A percentile compares a stretch with the other conserved stretches of the same genome.
phyloP scores from a whole-genome alignment of 2,888 invertebrate genomes.

The Scaptomyza polygonia region DNA sequence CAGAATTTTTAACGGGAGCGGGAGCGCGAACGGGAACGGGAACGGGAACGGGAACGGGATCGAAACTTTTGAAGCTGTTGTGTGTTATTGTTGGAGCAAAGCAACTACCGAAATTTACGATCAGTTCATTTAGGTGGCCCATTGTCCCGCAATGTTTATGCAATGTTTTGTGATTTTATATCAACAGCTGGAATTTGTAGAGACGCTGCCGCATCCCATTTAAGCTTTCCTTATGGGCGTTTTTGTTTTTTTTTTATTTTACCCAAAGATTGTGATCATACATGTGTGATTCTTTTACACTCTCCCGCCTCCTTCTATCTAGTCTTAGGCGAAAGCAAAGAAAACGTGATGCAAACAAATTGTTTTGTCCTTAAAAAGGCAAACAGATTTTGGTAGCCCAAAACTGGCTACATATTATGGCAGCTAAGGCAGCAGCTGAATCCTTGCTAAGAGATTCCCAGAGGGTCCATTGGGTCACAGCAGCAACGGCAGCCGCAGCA shows the following conservation, averaged over 20 bases:
- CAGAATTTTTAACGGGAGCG: slow-evolving; percentile 18
- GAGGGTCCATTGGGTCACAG: slow-evolving; percentile 59
- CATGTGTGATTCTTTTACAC: slow-evolving; percentile 6
- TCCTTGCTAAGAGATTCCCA: slow-evolving; percentile 52
- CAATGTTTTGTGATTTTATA: slow-evolving; percentile 66
- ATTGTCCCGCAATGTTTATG: slow-evolving; percentile 74
- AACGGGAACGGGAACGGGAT: slow-evolving; percentile 17
- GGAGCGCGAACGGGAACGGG: slow-evolving; percentile 11
- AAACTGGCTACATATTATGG: slow-evolving; percentile 42
- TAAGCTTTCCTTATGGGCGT: slow-evolving; percentile 63
- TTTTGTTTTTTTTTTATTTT: neutral
- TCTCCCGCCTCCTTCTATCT: slow-evolving; percentile 38
- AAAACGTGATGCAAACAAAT: slow-evolving; percentile 71
- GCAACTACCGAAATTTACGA: slow-evolving; percentile 74
- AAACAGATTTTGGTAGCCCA: slow-evolving; percentile 46
- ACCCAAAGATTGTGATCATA: slow-evolving; percentile 30
- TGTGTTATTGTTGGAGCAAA: slow-evolving; percentile 29
- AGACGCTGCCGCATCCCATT: slow-evolving; percentile 37
- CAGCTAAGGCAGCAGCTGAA: slow-evolving; percentile 14
- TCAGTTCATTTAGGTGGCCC: slow-evolving; percentile 73
- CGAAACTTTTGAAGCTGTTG: slow-evolving; percentile 24
- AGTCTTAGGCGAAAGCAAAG: slow-evolving; percentile 31
- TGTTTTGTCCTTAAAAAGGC: slow-evolving; percentile 67
- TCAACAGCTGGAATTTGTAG: slow-evolving; percentile 65
- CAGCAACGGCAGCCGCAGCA: slow-evolving; percentile 10